Percentiles rank a stretch among this genome's conserved stretches.
Conservation (phyloP, 1,140 invertebrate species). For the Leguminivora glycinivorella region DNA sequence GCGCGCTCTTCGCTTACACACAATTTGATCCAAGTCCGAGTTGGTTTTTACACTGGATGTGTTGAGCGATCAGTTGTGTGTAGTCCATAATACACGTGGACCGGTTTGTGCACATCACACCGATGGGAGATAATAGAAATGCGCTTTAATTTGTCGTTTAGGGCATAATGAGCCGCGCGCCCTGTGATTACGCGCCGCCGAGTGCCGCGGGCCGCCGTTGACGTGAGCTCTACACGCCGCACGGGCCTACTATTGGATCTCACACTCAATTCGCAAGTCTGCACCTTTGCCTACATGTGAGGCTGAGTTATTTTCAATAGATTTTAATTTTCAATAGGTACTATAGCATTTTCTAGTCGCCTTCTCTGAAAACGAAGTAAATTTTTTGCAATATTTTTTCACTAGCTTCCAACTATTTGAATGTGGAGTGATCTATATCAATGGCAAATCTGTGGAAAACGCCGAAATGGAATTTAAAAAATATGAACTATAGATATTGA, state of each 20-base stretch:
- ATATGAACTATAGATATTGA: too few species aligned
- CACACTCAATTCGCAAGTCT: slow-evolving; percentile 41
- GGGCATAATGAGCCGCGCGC: slow-evolving; percentile 72
- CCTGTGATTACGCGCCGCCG: slow-evolving; percentile 74
- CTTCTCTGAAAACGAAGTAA: too few species aligned
- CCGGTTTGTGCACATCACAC: slow-evolving; percentile 55
- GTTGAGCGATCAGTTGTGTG: not conserved
- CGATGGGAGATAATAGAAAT: slow-evolving; percentile 77
- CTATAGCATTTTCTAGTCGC: not conserved
- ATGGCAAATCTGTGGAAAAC: too few species aligned
- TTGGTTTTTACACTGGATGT: not conserved
- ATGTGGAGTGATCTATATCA: too few species aligned
- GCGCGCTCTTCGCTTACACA: not conserved
- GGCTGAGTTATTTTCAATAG: slow-evolving; percentile 14
- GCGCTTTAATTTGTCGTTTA: slow-evolving; percentile 79
- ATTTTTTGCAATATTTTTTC: too few species aligned
- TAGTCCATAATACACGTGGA: slow-evolving; percentile 31
- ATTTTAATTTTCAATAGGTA: not conserved
- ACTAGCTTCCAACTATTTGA: too few species aligned
- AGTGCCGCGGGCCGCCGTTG: slow-evolving; percentile 56
- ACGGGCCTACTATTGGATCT: slow-evolving; percentile 34
- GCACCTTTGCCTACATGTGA: not conserved
- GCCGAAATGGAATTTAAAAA: too few species aligned
- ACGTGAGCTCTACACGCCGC: slow-evolving; percentile 58
- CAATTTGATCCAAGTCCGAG: not conserved